phyloP scores from a whole-genome alignment of 2,113 vertebrate genomes.

The Thermophis baileyi region DNA sequence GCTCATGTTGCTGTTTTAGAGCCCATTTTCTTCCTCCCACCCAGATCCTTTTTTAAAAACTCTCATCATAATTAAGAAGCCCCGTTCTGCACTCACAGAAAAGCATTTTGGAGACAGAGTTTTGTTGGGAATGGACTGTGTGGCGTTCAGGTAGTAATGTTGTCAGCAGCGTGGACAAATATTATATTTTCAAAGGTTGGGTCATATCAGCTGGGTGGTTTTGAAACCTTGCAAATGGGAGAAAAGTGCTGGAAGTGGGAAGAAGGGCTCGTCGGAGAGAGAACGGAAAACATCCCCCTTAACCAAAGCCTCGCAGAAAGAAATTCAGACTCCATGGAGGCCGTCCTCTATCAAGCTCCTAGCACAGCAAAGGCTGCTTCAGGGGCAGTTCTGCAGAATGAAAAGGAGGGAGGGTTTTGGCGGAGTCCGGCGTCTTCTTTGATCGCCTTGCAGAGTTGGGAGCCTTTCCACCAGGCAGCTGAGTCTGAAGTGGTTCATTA shows the following conservation, averaged over 20 bases:
- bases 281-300: conserved; percentile 54
- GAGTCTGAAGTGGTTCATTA: conserved; percentile 78
- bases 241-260: conserved; percentile 49
- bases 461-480: conserved; percentile 72
- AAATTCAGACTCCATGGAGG: conserved; percentile 52
- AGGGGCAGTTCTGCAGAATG: background rate
- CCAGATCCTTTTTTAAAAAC: conserved; percentile 34
- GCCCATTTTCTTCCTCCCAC: conserved; percentile 1
- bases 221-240: conserved; percentile 52
- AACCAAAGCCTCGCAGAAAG: conserved; percentile 58
- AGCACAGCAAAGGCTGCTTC: background rate
- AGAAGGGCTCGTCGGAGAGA: conserved; percentile 42
- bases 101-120: conserved; percentile 4
- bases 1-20: conserved; percentile 13
- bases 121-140: conserved; percentile 38
- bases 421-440: conserved; percentile 64
- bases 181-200: conserved; percentile 50
- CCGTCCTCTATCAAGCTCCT: background rate
- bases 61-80: conserved; percentile 14
- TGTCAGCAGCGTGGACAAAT: conserved; percentile 26
- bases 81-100: conserved; percentile 29
- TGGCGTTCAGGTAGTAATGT: conserved; percentile 42
- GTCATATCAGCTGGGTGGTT: conserved; percentile 35
- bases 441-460: conserved; percentile 66
- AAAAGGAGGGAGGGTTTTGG: conserved; percentile 3